Percentiles rank a stretch among this genome's conserved stretches.
Evolutionary conservation across 2,888 invertebrate species (phyloP).

Genomic region (Stenotaenia linearis): DNA sequence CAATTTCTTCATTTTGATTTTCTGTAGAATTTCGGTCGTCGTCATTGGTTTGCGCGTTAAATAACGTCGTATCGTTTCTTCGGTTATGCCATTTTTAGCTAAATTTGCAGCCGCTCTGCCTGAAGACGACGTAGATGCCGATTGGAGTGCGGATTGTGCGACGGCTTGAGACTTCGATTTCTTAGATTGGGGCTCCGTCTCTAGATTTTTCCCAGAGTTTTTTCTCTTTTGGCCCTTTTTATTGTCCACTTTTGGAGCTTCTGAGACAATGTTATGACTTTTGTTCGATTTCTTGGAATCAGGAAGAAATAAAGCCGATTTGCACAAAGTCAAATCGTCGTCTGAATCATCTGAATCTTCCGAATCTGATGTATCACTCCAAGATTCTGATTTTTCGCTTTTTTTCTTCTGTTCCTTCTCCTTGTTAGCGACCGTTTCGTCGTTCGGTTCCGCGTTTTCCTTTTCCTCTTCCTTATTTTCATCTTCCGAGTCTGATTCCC

Average conservation of each 20-base stretch:
- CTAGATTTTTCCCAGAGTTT: neutral
- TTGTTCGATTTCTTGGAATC: conserved; percentile 31
- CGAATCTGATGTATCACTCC: conserved; percentile 65
- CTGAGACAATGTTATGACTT: neutral
- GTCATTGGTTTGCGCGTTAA: conserved; percentile 96
- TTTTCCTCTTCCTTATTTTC: conserved; percentile 66
- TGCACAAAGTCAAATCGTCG: conserved; percentile 40
- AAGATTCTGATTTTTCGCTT: neutral
- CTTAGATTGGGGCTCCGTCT: neutral
- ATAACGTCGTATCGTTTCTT: conserved; percentile 90
- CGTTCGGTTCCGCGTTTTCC: conserved; percentile 57
- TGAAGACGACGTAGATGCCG: neutral
- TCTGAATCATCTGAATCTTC: too few species aligned
- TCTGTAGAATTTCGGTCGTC: conserved; percentile 87
- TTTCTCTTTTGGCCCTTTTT: neutral
- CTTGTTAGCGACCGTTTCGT: conserved; percentile 34
- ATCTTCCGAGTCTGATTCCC: conserved; percentile 81
- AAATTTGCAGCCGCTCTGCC: neutral
- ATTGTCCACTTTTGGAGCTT: neutral
- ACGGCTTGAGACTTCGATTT: neutral
- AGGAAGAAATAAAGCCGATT: conserved; percentile 49
- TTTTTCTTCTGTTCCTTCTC: conserved; percentile 36
- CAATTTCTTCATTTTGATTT: conserved; percentile 90
- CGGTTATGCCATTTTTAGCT: conserved; percentile 70
- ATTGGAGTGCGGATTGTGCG: neutral